A percentile compares a stretch with the other conserved stretches of the same genome.
Evolutionary conservation across 2,888 invertebrate genomes (phyloP).

Genomic region (Clunio marinus): DNA sequence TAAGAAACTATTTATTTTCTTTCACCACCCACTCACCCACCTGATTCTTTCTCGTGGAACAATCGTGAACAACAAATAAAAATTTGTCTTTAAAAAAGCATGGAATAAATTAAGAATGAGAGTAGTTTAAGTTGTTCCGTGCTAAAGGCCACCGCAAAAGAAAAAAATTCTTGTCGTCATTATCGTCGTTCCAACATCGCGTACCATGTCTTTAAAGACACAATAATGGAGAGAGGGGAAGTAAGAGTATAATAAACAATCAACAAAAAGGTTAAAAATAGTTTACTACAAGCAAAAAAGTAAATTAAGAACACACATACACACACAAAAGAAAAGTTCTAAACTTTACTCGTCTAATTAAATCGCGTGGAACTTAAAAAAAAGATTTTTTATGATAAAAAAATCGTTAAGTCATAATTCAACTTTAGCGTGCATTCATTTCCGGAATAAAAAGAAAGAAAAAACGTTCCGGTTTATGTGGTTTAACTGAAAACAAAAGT

Average conservation of each 20-base stretch:
- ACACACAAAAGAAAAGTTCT: too few species aligned
- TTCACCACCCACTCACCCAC: not conserved
- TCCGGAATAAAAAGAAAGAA: too few species aligned
- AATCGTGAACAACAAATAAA: constrained; percentile 3
- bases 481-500: too few species aligned
- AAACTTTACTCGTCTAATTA: too few species aligned
- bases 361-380: too few species aligned
- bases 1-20: constrained; percentile 14
- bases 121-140: constrained; percentile 10
- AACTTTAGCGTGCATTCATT: too few species aligned
- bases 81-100: constrained; percentile 16
- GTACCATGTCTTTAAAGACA: constrained; percentile 38
- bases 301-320: not conserved
- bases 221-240: not conserved
- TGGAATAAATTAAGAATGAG: not conserved
- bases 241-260: not conserved
- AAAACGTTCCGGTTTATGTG: too few species aligned
- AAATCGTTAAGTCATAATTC: too few species aligned
- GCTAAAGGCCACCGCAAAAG: constrained; percentile 28
- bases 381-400: too few species aligned
- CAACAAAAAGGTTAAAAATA: constrained; percentile 6
- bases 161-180: constrained; percentile 33
- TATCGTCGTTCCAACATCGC: constrained; percentile 30
- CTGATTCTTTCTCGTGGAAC: not conserved
- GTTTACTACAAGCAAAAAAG: not conserved